phyloP scores from a whole-genome alignment of 2,797 vertebrate species.

The Borostomias antarcticus region DNA sequence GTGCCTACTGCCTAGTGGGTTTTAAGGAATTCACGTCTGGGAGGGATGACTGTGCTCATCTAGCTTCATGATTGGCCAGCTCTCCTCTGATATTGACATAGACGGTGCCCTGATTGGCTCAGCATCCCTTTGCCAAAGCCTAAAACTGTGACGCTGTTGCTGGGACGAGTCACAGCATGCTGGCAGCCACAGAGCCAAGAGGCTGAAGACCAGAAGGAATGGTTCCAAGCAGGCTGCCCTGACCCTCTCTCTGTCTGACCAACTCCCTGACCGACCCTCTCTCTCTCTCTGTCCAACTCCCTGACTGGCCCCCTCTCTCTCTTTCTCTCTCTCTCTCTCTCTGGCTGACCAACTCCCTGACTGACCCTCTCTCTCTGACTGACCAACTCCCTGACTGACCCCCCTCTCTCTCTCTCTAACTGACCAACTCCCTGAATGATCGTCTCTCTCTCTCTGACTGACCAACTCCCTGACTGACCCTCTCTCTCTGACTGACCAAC shows the following conservation, averaged over 20 bases:
- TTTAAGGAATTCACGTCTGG: conserved; percentile 65
- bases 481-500: conserved; percentile 10
- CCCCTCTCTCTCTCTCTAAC: conserved; percentile 18
- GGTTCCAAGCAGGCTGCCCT: conserved; percentile 50
- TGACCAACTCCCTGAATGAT: too few species aligned
- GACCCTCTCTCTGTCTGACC: too few species aligned
- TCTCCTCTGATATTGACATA: conserved; percentile 48
- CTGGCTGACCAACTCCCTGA: conserved; percentile 40
- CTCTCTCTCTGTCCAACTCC: conserved; percentile 11
- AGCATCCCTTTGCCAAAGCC: conserved; percentile 46
- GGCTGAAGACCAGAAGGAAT: conserved; percentile 41
- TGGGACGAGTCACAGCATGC: conserved; percentile 62
- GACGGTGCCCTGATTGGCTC: conserved; percentile 54
- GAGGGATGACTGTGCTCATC: conserved; percentile 45
- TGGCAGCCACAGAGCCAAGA: conserved; percentile 56
- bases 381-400: neutral
- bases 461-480: conserved; percentile 47
- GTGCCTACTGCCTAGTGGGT: conserved; percentile 52
- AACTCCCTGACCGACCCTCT: conserved; percentile 43
- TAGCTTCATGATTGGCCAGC: conserved; percentile 54
- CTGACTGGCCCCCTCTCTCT: neutral
- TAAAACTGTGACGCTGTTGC: conserved; percentile 69
- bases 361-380: conserved; percentile 24
- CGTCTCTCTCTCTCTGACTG: too few species aligned
- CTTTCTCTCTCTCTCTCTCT: conserved; percentile 16